These are phyloP conservation scores for Athrips mouffetella DNA, from an alignment of 2,888 invertebrate species.

Conservation along the genomic window DNA sequence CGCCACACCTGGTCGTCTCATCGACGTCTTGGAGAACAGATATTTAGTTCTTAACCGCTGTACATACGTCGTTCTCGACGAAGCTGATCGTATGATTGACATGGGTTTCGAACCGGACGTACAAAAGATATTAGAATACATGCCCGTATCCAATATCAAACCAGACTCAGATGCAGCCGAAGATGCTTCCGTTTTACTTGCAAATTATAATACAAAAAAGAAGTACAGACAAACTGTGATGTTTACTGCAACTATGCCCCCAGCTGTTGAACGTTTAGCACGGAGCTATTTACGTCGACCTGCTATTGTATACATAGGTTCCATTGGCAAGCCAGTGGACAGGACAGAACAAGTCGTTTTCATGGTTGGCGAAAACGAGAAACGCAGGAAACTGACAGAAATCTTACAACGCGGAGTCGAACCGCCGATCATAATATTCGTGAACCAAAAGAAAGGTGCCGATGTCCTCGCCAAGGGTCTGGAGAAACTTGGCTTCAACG, in stretches of 20 bases:
- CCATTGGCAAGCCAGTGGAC: constrained; percentile 97
- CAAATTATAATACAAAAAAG: constrained; percentile 96
- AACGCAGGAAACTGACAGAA: constrained; percentile 96
- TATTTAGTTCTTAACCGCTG: constrained; percentile 98
- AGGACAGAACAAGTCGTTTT: constrained; percentile 98
- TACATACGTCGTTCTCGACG: constrained; percentile 97
- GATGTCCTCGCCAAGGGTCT: constrained; percentile 98
- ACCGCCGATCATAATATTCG: constrained; percentile 99
- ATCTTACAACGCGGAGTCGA: constrained; percentile 93
- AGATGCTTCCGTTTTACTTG: constrained; percentile 92
- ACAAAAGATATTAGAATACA: constrained; percentile 97
- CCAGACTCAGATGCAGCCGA: constrained; percentile 99
- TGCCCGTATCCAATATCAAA: constrained; percentile 98
- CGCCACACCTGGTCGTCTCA: constrained; percentile 99
- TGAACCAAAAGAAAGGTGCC: constrained; percentile 99
- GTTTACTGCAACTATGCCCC: constrained; percentile 99
- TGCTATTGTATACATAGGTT: constrained; percentile 98
- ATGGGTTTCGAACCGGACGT: constrained; percentile 99
- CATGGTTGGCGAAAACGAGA: constrained; percentile 96
- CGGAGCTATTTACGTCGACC: constrained; percentile 96
- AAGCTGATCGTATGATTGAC: constrained; percentile 99
- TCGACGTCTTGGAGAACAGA: constrained; percentile 98
- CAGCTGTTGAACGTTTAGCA: constrained; percentile 97
- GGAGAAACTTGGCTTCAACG: constrained; percentile 97
- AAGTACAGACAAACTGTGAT: constrained; percentile 99